Evolutionary conservation across 2,113 vertebrate genomes (phyloP).

Genomic region (Pomatorhinus ruficollis): DNA sequence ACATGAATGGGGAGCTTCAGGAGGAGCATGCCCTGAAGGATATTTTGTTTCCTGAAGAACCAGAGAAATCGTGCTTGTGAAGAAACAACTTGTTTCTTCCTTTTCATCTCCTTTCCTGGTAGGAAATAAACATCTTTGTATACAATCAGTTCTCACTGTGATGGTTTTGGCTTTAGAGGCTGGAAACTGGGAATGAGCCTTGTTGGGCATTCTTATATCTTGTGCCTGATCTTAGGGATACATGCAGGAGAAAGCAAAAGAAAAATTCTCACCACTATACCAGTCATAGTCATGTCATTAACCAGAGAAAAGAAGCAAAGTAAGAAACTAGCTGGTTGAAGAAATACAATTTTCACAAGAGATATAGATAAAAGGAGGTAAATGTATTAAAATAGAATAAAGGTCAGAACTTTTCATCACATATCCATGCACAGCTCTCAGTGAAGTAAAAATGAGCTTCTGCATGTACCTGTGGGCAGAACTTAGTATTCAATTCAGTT

Average conservation of each 20-base stretch:
- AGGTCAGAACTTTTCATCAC: not conserved
- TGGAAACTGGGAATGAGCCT: not conserved
- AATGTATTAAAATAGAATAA: not conserved
- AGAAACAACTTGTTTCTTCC: not conserved
- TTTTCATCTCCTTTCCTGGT: not conserved
- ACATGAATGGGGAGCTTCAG: not conserved
- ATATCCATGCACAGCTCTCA: not conserved
- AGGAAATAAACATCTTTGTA: not conserved
- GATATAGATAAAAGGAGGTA: not conserved
- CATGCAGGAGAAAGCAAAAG: not conserved
- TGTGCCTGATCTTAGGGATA: not conserved
- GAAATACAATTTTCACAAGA: not conserved
- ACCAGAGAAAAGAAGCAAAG: not conserved
- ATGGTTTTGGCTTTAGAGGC: not conserved
- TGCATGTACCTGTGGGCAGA: not conserved
- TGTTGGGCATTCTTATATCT: not conserved
- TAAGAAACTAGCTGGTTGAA: not conserved
- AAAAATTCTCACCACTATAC: not conserved
- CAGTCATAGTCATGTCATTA: not conserved
- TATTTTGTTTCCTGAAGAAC: not conserved
- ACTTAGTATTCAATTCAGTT: not conserved
- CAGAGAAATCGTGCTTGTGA: not conserved
- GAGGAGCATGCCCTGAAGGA: not conserved
- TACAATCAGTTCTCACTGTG: not conserved
- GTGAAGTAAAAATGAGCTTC: not conserved